These are phyloP conservation scores for Amorpha juglandis DNA, from an alignment of 2,888 invertebrate genomes.

Conservation along the genomic window DNA sequence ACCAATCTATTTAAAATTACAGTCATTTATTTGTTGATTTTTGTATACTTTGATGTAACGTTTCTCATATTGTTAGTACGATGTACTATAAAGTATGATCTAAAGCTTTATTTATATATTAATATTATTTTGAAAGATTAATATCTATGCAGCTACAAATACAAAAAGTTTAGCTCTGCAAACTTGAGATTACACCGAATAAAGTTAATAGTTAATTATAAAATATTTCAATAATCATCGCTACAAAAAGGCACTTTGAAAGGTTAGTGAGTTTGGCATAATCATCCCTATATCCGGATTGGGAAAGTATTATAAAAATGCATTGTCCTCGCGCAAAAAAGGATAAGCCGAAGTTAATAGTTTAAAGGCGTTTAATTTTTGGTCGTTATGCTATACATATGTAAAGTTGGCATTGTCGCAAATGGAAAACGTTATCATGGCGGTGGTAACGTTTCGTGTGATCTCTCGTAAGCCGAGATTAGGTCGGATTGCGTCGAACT, in stretches of 20 bases:
- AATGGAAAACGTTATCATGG: slow-evolving; percentile 66
- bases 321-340: background rate
- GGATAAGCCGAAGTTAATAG: background rate
- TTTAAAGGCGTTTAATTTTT: slow-evolving; percentile 19
- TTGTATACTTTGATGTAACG: too few species aligned
- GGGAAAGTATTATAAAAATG: too few species aligned
- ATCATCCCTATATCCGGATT: too few species aligned
- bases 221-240: too few species aligned
- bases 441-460: slow-evolving; percentile 67
- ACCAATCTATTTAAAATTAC: background rate
- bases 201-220: background rate
- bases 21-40: background rate
- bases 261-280: too few species aligned
- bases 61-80: background rate
- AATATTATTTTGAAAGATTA: background rate
- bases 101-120: background rate
- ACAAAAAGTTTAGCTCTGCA: background rate
- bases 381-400: background rate
- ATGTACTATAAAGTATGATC: background rate
- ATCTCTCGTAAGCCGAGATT: slow-evolving; percentile 75
- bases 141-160: background rate
- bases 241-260: too few species aligned
- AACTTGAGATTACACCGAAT: background rate
- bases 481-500: slow-evolving; percentile 65
- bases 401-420: slow-evolving; percentile 43